Evolutionary conservation across 2,113 vertebrate genomes (phyloP), one percentile per base, ranked within the genome.

Genomic region (Onychostruthus taczanowskii): DNA sequence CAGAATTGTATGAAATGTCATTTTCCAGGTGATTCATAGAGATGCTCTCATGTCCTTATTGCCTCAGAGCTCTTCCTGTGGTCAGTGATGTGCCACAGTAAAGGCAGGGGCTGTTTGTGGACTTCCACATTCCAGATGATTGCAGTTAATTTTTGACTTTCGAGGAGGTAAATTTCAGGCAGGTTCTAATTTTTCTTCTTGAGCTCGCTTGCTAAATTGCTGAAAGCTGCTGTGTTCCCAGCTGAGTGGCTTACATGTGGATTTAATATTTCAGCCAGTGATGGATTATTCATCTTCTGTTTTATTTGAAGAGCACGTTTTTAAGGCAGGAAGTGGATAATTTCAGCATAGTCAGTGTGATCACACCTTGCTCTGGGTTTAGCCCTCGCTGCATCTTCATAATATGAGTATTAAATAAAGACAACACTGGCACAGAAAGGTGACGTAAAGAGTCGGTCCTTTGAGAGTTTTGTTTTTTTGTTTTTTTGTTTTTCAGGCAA

Each of bases 371-470:
- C 39, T 58, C 69, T 35, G 28, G 35, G 31, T 90, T 88, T 90
- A 64, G 55, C 46, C 47, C 55, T 81, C 18, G 1, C 26, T 78
- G 47, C 80, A 24, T 90, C 93, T 93, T 84, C 50, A 37, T 75
- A 41, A 58, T 53, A 11, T 6, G 30, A 92, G 62, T 66, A 68
- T 92, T 89, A 93, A 81, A 86, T 84, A 90, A 93, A 80, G 70
- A 27, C 55, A 85, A 20, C 39, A 27, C 9, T 44, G 77, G 26
- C 68, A 84, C 58, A 64, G 88, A 91, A 81, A 84, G 69, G 83
- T 93, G 92, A 90, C 2, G 30, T 81, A 78, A 95, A 75, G 73
- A 75, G 31, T 76, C 84, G 82, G 53, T 89, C 89, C 85, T 92
- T 6, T 49, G 88, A 82, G 83, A 78, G 56, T 41, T 41, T 41